Base-by-base conservation (phyloP, 2,888 invertebrate species). In the Pristionchus entomophagus region DNA sequence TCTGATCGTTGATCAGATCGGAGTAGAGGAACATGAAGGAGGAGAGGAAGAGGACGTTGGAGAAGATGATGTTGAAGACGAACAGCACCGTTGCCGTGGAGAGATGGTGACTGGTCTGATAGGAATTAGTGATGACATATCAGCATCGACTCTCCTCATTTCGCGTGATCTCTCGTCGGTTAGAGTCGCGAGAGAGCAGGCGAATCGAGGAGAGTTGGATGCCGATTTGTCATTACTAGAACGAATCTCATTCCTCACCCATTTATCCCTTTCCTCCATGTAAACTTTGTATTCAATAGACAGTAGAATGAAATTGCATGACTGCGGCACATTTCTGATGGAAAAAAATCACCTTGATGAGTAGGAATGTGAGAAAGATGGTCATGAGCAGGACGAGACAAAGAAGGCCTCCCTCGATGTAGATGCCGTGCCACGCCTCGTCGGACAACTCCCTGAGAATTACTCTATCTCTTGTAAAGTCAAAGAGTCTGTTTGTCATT, bases 51-150 rank as follows among this genome's bases (percentile, higher is more conserved):
- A 93, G 89, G 59, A 90, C 86, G 85, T 93, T 93, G 35, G 92
- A 93, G 86, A 93, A 92, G 87, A 93, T 88, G 32, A 93, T 92
- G 83, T 90, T 90, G 56, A 90, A 86, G 6, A 90, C 89, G 53
- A 90, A 90, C 22, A 90, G 87, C 53, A 92, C 91, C 22, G 93
- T 93, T 2, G 93, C 93, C 14, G 93, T 93, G 22, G 93, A 93
- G 41, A 93, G 88, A 17, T 91, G 88, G 22, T 88, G 88, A 8
- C 90, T 87, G 2, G 92, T 93, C 86, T 92, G 89, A 22, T n/a
- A n/a, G n/a, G n/a, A 80, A 85, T 32, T 22, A n/a, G 26, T 19
- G 62, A 62, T n/a, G n/a, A n/a, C n/a, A n/a, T n/a, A n/a, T n/a
- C n/a, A n/a, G n/a, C n/a, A n/a, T n/a, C n/a, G n/a, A 26, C 29